Conservation (phyloP, 1,140 invertebrate genomes). For the Cydia fagiglandana region DNA sequence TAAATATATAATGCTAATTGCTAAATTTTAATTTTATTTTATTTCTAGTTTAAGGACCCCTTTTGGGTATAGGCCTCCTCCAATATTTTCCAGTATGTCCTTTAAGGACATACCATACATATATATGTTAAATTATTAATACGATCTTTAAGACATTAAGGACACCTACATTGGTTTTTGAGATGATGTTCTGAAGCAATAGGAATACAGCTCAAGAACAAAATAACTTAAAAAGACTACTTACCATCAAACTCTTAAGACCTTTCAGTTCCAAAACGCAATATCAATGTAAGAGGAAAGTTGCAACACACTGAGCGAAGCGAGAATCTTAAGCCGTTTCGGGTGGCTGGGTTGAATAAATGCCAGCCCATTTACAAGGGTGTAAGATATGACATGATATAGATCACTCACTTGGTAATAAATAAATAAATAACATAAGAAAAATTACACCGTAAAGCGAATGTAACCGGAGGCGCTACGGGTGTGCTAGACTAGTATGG, state of each 20-base stretch:
- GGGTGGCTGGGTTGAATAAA: slow-evolving; percentile 54
- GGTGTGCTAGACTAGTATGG: slow-evolving; percentile 48
- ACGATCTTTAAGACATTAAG: background rate
- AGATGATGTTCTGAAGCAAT: background rate
- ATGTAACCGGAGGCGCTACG: slow-evolving; percentile 74
- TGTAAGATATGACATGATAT: slow-evolving; percentile 78
- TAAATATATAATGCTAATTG: too few species aligned
- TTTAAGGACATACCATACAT: too few species aligned
- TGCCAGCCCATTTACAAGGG: slow-evolving; percentile 75
- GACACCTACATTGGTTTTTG: background rate
- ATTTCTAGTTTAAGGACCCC: too few species aligned
- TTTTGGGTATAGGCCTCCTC: too few species aligned
- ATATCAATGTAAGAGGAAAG: background rate
- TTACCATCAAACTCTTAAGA: background rate
- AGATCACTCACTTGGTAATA: slow-evolving; percentile 77
- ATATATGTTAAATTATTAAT: too few species aligned
- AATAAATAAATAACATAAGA: slow-evolving; percentile 79
- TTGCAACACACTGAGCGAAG: slow-evolving; percentile 37
- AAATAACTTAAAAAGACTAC: background rate
- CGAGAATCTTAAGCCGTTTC: slow-evolving; percentile 45
- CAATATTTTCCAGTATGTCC: too few species aligned
- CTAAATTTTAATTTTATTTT: too few species aligned
- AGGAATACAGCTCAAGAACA: background rate
- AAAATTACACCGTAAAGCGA: slow-evolving; percentile 78
- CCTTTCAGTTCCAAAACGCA: background rate